Percentiles rank a stretch among this genome's conserved stretches.
Conservation (phyloP, 1,140 invertebrate genomes). For the Steinernema feltiae region DNA sequence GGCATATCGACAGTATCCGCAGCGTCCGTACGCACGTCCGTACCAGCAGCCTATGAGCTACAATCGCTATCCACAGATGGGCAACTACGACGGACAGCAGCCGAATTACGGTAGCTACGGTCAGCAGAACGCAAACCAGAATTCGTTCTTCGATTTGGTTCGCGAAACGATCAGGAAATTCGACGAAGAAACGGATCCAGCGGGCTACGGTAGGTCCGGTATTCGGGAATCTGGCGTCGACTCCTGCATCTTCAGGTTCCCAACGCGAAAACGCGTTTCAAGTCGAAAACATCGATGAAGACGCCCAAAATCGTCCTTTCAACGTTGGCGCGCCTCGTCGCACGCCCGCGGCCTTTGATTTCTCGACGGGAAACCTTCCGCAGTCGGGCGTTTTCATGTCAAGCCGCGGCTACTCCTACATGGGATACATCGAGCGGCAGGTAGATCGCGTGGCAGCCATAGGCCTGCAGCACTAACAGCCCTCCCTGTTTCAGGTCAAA, state of each 20-base stretch:
- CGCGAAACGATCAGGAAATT: background rate
- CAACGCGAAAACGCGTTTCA: background rate
- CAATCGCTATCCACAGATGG: background rate
- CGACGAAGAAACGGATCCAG: background rate
- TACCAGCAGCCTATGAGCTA: background rate
- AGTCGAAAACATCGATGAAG: background rate
- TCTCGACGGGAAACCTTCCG: background rate
- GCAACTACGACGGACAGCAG: background rate
- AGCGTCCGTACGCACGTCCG: background rate
- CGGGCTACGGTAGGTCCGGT: background rate
- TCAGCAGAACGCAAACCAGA: background rate
- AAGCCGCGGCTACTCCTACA: background rate
- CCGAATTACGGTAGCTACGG: too few species aligned
- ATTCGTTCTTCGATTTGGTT: background rate
- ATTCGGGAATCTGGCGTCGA: background rate
- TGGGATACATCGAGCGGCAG: conserved; percentile 28
- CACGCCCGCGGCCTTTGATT: background rate
- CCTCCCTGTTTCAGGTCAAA: background rate
- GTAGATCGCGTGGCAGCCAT: too few species aligned
- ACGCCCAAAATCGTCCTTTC: background rate
- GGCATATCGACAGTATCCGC: background rate
- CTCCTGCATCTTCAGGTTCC: background rate
- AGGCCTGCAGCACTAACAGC: background rate
- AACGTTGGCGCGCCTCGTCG: background rate
- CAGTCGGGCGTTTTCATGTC: background rate